Base-by-base conservation (phyloP, 2,113 vertebrate species). In the Daphoenositta chrysoptera region DNA sequence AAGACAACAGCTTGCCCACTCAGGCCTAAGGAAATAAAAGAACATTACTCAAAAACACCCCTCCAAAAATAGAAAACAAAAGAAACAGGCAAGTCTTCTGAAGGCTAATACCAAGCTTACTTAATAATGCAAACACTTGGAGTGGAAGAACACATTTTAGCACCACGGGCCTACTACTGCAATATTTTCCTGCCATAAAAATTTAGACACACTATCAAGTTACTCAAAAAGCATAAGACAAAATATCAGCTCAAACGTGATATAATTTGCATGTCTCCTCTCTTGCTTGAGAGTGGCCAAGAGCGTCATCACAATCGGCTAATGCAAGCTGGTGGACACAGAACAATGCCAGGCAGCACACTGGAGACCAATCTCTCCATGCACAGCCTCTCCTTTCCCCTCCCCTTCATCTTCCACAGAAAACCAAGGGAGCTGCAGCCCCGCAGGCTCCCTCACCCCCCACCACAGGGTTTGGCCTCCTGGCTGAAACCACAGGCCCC, bases 231-330 rank as follows among this genome's bases (percentile, higher is more conserved):
- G 24, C 0, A 2, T 2, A 7, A 86, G 33, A 70, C n/a, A 83
- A 86, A 92, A 14, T 7, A 15, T 73, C 58, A 72, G 17, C 26
- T 85, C 48, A 57, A 78, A 69, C 9, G 3, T 6, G 2, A 61
- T 42, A 83, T 57, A 76, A 65, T 13, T 40, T 9, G 1, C 0
- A 0, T 2, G 11, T 42, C 31, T 64, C 48, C 45, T 31, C 60
- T 71, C 35, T 28, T 0, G 1, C 56, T 51, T 51, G 11, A 82
- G 24, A 65, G 19, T 40, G 53, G 44, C 39, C 23, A 57, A 85
- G 10, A 37, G 22, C 69, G 69, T 7, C 0, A 0, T 13, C 39
- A 50, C 0, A 0, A 47, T 33, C 56, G 54, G 33, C n/a, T 30
- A 50, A 7, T 23, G 50, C 39, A 89, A 63, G 23, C 30, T 0